Conservation (phyloP, 2,888 invertebrate genomes). For the Ctena decussata region DNA sequence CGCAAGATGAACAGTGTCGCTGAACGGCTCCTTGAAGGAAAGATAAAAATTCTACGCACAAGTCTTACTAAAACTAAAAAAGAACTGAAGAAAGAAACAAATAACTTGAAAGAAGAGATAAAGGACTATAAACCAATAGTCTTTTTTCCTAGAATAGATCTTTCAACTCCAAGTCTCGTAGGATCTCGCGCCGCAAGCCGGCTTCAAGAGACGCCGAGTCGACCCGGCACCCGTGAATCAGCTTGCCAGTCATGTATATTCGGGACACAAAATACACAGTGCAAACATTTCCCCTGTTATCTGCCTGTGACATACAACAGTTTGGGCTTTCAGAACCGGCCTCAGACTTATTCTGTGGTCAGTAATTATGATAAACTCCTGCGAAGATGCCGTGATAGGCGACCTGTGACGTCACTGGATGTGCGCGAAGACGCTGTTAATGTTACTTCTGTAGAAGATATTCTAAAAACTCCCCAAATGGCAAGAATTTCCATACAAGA, state of each 20-base stretch:
- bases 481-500: slow-evolving; percentile 70
- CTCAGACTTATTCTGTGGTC: slow-evolving; percentile 67
- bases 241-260: slow-evolving; percentile 61
- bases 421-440: slow-evolving; percentile 3
- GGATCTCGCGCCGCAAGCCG: slow-evolving; percentile 54
- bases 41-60: slow-evolving; percentile 53
- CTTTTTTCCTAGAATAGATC: slow-evolving; percentile 36
- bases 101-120: slow-evolving; percentile 62
- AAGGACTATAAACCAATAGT: slow-evolving; percentile 28
- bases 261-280: slow-evolving; percentile 58
- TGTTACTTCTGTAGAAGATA: background rate
- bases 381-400: slow-evolving; percentile 54
- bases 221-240: slow-evolving; percentile 26
- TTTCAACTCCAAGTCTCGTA: slow-evolving; percentile 41
- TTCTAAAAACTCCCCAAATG: slow-evolving; percentile 28
- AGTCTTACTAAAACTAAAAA: slow-evolving; percentile 55
- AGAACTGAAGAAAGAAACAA: slow-evolving; percentile 62
- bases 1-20: slow-evolving; percentile 68
- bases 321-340: slow-evolving; percentile 56
- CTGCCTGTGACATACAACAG: slow-evolving; percentile 74
- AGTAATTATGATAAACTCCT: slow-evolving; percentile 66
- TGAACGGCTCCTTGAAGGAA: slow-evolving; percentile 54
- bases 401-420: slow-evolving; percentile 54
- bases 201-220: slow-evolving; percentile 29
- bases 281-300: slow-evolving; percentile 76